Base-by-base conservation (phyloP, 2,888 invertebrate genomes). In the Escarpia spicata region DNA sequence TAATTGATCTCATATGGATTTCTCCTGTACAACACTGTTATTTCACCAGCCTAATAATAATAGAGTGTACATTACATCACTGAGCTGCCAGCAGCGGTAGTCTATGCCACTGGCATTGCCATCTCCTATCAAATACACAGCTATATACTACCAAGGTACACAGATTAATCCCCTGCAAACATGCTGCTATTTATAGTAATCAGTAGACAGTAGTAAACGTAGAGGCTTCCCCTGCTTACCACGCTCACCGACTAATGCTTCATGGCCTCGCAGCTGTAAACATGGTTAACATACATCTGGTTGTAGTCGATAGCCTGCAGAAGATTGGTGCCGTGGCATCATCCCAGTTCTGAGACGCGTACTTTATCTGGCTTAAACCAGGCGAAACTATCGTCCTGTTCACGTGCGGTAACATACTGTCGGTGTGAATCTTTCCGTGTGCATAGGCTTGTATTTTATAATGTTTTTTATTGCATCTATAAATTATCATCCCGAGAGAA, bases 1-100 rank as follows among this genome's bases (percentile, higher is more conserved):
- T 75, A 75, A 75, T 75, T 75, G 19, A 75, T 75, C 75, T 75
- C n/a, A n/a, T 75, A 75, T 75, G 75, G n/a, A 75, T 75, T n/a
- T 75, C 75, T 75, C n/a, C 26, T 75, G 1, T 19, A 26, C 75
- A 75, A 75, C 26, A 75, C 26, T 75, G 75, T 0, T 4, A 75
- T 75, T 75, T 75, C 75, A 26, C 75, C 26, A 75, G 9, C 8
- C 52, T 52, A 52, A 52, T 52, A 52, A 52, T 52, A 52, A 15
- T 9, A 52, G 52, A 8, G 52, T 75, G 75, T 75, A 75, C 19
- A 75, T 75, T 75, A 26, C 75, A 75, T 75, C 75, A 75, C 75
- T 75, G 75, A 75, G n/a, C 75, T 26, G 75, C 75, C 75, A 26
- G n/a, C 75, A 75, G 75, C n/a, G 19, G n/a, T n/a, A 75, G 75